Percentiles rank a stretch among this genome's conserved stretches.
phyloP scores from a whole-genome alignment of 2,113 vertebrate species.

The Clarias magur region DNA sequence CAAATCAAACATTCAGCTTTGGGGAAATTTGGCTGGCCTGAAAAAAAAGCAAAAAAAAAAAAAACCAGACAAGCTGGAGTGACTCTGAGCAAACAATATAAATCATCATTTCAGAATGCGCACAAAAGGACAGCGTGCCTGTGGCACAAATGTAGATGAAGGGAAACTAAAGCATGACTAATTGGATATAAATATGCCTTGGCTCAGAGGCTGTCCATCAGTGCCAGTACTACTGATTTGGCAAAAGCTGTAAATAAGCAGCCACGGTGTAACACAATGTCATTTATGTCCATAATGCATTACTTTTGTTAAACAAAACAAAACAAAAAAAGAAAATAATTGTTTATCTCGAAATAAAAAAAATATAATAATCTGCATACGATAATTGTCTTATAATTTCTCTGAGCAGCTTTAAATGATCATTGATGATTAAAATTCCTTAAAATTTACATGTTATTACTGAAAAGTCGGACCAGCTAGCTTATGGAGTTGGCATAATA shows the following conservation, averaged over 20 bases:
- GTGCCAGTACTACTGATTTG: conserved; percentile 27
- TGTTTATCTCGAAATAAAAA: background rate
- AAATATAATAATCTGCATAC: background rate
- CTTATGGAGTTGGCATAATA: background rate
- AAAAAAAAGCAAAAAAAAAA: background rate
- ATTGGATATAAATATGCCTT: conserved; percentile 47
- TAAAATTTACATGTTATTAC: background rate
- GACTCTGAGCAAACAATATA: conserved; percentile 48
- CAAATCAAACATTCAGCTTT: conserved; percentile 11
- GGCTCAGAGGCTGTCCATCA: conserved; percentile 4
- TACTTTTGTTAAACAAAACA: background rate
- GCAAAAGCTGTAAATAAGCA: conserved; percentile 17
- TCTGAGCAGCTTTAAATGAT: background rate
- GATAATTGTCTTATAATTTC: background rate
- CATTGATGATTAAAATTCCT: background rate
- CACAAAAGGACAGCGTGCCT: conserved; percentile 15
- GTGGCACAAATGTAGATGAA: conserved; percentile 27
- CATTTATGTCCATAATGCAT: background rate
- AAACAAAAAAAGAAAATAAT: background rate
- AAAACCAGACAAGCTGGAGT: conserved; percentile 7
- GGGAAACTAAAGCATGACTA: conserved; percentile 52
- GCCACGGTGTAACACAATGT: background rate
- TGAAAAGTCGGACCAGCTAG: too few species aligned
- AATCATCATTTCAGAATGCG: conserved; percentile 36
- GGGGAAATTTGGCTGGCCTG: background rate